Conservation (phyloP, 2,888 invertebrate genomes). For the Cloeon dipterum region DNA sequence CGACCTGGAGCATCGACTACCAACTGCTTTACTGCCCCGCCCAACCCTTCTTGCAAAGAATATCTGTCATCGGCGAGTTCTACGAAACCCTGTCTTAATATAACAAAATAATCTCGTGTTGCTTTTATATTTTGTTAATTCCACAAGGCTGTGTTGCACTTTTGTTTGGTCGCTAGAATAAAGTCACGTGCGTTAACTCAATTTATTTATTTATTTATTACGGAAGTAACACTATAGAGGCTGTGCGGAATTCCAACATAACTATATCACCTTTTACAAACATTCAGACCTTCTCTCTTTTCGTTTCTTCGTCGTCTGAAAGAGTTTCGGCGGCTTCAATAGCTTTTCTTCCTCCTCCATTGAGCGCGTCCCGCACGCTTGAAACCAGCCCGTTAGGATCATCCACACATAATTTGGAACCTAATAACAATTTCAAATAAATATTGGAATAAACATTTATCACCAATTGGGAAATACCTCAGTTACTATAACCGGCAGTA, state of each 20-base stretch:
- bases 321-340: conserved; percentile 11
- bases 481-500: conserved; percentile 4
- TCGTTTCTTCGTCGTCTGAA: conserved; percentile 12
- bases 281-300: conserved; percentile 20
- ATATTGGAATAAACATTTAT: not conserved
- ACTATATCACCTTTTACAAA: no score
- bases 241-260: no score
- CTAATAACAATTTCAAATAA: conserved; percentile 19
- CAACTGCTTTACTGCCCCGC: conserved; percentile 54
- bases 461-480: not conserved
- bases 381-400: conserved; percentile 30
- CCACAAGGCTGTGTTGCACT: no score
- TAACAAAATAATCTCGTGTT: no score
- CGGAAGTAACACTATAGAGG: no score
- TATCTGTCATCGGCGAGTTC: conserved; percentile 62
- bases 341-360: conserved; percentile 19
- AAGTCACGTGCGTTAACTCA: no score
- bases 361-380: conserved; percentile 24
- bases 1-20: conserved; percentile 34
- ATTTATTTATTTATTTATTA: no score
- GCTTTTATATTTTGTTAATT: no score
- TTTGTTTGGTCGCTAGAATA: no score
- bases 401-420: conserved; percentile 34
- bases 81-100: conserved; percentile 16
- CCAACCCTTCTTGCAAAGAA: conserved; percentile 53